A percentile compares a stretch with the other conserved stretches of the same genome.
These are phyloP conservation scores for Aphis craccivora DNA, from an alignment of 1,140 invertebrate genomes.

Conservation along the genomic window DNA sequence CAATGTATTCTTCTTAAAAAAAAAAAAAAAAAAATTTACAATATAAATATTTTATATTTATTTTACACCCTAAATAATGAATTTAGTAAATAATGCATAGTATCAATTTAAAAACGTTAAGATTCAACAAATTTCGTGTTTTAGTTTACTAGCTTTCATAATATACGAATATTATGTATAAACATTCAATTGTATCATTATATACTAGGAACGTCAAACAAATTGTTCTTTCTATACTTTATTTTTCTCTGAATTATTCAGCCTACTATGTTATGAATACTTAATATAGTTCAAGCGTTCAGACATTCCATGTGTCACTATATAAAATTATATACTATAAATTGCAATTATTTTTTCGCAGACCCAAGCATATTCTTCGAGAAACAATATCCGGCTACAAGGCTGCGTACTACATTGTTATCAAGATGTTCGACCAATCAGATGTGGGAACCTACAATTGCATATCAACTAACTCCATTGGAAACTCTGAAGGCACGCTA, in stretches of 20 bases:
- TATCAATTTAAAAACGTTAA: not conserved
- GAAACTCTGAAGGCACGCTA: constrained; percentile 83
- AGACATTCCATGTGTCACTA: not conserved
- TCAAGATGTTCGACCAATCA: constrained; percentile 76
- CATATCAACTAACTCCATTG: constrained; percentile 87
- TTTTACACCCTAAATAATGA: not conserved
- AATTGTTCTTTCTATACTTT: not conserved
- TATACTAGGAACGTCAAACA: not conserved
- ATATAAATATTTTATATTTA: not conserved
- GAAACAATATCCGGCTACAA: constrained; percentile 82
- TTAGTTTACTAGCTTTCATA: not conserved
- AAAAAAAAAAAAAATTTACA: not conserved
- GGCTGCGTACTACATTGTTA: constrained; percentile 82
- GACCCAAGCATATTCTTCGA: constrained; percentile 81
- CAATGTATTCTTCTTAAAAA: not conserved
- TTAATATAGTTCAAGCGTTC: not conserved
- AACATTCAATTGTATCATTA: not conserved
- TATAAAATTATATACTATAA: not conserved
- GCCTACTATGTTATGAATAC: not conserved
- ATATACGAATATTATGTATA: not conserved
- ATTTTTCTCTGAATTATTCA: not conserved
- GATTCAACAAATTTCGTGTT: not conserved
- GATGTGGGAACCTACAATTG: constrained; percentile 92
- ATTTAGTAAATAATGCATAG: not conserved
- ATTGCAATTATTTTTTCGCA: constrained; percentile 63